Evolutionary conservation across 2,113 vertebrate genomes (phyloP).

Genomic region (Diadophis punctatus): DNA sequence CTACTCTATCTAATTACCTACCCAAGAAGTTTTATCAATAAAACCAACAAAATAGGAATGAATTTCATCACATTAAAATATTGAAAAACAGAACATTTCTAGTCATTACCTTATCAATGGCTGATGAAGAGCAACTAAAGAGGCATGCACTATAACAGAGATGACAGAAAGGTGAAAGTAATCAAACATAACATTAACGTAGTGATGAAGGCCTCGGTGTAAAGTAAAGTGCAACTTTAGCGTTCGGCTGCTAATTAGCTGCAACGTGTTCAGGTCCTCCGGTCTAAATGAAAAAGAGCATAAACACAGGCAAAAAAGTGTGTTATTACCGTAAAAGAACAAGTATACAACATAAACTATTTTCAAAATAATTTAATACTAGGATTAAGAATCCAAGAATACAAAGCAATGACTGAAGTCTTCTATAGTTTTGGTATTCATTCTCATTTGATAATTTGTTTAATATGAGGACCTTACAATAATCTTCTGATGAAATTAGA

Average conservation of each 20-base stretch:
- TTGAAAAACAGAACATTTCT: background rate
- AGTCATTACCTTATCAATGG: conserved; percentile 89
- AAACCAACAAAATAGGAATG: background rate
- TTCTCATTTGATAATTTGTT: background rate
- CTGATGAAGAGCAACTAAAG: conserved; percentile 94
- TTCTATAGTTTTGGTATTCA: background rate
- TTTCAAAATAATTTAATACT: conserved; percentile 15
- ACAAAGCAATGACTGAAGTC: background rate
- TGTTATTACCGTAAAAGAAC: background rate
- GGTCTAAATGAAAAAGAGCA: conserved; percentile 67
- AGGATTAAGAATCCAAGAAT: background rate
- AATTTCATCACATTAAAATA: background rate
- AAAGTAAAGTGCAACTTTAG: conserved; percentile 96
- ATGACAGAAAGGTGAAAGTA: conserved; percentile 98
- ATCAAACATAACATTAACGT: conserved; percentile 98
- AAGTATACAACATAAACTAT: background rate
- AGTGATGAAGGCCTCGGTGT: conserved; percentile 93
- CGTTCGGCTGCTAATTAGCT: conserved; percentile 93
- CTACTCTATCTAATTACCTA: background rate
- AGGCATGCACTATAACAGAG: conserved; percentile 90
- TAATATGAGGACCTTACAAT: background rate
- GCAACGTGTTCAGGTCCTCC: conserved; percentile 86
- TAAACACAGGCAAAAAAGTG: background rate
- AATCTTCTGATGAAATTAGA: background rate
- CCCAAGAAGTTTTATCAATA: background rate